Percentiles rank a stretch among this genome's conserved stretches.
Evolutionary conservation across 2,888 invertebrate species (phyloP).

Genomic region (Danaus chrysippus): DNA sequence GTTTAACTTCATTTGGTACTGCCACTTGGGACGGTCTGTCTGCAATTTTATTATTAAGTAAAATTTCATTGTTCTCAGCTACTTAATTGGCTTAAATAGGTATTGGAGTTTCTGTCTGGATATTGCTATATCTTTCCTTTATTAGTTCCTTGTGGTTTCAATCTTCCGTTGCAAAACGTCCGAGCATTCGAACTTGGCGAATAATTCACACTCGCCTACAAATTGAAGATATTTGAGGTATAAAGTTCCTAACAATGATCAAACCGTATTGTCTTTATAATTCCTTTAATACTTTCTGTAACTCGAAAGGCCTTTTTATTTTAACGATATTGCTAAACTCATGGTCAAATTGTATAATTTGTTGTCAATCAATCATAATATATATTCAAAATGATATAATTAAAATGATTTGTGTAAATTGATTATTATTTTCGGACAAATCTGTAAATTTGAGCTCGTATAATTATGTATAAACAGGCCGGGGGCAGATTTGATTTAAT

Average conservation of each 20-base stretch:
- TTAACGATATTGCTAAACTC: too few species aligned
- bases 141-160: slow-evolving; percentile 23
- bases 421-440: neutral
- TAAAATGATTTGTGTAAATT: too few species aligned
- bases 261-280: too few species aligned
- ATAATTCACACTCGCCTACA: slow-evolving; percentile 19
- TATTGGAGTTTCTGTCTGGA: slow-evolving; percentile 4
- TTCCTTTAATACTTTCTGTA: too few species aligned
- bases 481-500: neutral
- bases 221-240: slow-evolving; percentile 7
- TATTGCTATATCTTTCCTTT: slow-evolving; percentile 20
- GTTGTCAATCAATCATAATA: too few species aligned
- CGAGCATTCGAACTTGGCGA: slow-evolving; percentile 16
- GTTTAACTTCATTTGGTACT: slow-evolving; percentile 2
- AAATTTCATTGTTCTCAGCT: slow-evolving; percentile 8
- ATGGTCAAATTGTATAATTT: too few species aligned
- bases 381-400: too few species aligned
- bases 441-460: neutral
- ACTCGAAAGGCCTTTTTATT: too few species aligned
- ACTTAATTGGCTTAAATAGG: slow-evolving; percentile 13
- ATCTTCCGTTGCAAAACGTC: slow-evolving; percentile 18
- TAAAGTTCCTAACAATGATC: neutral
- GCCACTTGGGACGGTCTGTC: slow-evolving; percentile 4
- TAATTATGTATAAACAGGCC: slow-evolving; percentile 1
- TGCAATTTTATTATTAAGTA: slow-evolving; percentile 15